A percentile compares a stretch with the other conserved stretches of the same genome.
Conservation (phyloP, 2,888 invertebrate genomes). For the Noctuana brunneofusca region DNA sequence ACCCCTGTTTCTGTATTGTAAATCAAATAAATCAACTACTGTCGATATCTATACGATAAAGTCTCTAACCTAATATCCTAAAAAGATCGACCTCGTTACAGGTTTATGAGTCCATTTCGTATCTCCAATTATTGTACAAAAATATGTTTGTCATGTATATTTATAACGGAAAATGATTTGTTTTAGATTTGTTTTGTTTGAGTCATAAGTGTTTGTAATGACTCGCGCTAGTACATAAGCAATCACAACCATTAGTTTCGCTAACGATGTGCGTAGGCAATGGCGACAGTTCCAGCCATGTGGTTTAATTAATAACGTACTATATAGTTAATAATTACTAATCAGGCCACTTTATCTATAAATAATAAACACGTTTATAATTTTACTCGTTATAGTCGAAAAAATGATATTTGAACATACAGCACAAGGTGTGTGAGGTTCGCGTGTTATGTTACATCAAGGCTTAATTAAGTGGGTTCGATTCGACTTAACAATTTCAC, state of each 20-base stretch:
- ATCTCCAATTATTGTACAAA: conserved; percentile 3
- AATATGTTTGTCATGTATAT: conserved; percentile 10
- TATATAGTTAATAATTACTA: conserved; percentile 1
- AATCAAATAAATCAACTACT: conserved; percentile 18
- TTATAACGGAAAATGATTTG: conserved; percentile 14
- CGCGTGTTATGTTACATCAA: conserved; percentile 14
- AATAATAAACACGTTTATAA: not conserved
- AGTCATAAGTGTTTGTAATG: not conserved
- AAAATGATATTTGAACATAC: not conserved
- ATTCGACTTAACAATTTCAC: conserved; percentile 5
- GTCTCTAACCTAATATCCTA: conserved; percentile 21
- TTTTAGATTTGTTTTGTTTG: conserved; percentile 10
- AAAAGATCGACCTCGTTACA: conserved; percentile 26
- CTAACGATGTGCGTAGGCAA: conserved; percentile 27
- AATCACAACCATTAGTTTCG: conserved; percentile 24
- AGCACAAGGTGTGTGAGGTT: not conserved
- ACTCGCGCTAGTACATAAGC: conserved; percentile 1
- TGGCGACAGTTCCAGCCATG: conserved; percentile 10
- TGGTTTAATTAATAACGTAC: conserved; percentile 28
- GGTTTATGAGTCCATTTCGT: conserved; percentile 3
- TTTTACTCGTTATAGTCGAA: not conserved
- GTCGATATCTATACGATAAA: conserved; percentile 22
- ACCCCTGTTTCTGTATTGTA: conserved; percentile 17
- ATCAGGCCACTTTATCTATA: conserved; percentile 2
- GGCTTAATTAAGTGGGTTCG: conserved; percentile 19